Percentiles rank a stretch among this genome's conserved stretches.
Conservation (phyloP, 2,797 vertebrate species). For the Corythornis leucogaster region DNA sequence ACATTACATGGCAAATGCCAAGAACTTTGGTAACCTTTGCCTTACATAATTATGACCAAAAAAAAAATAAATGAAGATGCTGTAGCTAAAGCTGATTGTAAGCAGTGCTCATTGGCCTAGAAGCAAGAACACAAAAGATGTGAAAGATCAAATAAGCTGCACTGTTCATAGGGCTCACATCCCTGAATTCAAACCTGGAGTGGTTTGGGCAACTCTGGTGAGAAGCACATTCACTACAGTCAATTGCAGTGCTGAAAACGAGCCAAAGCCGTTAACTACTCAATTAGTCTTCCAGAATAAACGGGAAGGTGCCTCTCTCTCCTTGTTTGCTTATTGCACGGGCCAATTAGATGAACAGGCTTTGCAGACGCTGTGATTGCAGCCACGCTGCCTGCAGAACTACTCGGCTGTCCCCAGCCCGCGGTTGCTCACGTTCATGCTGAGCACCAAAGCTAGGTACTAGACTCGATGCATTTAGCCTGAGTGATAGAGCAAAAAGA, state of each 20-base stretch:
- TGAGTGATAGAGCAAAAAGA: background rate
- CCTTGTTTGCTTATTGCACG: background rate
- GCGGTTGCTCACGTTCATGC: fast-evolving
- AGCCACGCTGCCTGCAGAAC: background rate
- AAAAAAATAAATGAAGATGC: background rate
- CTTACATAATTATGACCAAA: constrained; percentile 2
- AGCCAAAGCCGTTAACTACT: background rate
- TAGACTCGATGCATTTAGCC: background rate
- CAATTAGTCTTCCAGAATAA: background rate
- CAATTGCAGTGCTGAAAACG: background rate
- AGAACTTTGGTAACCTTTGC: constrained; percentile 44
- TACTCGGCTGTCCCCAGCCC: background rate
- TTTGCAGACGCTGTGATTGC: background rate
- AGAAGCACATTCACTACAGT: background rate
- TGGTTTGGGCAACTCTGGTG: background rate
- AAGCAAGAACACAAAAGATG: background rate
- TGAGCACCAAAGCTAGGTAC: background rate
- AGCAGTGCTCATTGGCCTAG: background rate
- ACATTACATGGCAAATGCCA: background rate
- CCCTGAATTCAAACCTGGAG: background rate
- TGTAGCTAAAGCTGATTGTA: background rate
- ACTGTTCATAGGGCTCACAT: background rate
- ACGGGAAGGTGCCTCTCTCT: background rate
- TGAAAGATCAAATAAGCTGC: background rate
- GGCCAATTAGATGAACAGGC: background rate